phyloP scores from a whole-genome alignment of 2,113 vertebrate species.

The Corythornis vintsioides region DNA sequence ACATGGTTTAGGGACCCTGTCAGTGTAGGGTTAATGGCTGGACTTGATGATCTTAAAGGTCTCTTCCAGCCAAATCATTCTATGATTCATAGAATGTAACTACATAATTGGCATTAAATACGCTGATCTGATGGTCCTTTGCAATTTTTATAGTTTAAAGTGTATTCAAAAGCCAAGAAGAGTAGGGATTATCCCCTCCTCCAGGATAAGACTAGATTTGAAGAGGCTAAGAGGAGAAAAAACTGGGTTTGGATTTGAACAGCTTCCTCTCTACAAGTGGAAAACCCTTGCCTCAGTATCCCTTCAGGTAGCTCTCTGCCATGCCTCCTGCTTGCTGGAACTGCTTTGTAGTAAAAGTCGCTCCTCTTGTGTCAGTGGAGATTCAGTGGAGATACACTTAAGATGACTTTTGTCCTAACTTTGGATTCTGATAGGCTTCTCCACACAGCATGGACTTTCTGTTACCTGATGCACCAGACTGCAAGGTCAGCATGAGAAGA shows the following conservation, averaged over 20 bases:
- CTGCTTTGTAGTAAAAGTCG: not conserved
- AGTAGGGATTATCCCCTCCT: not conserved
- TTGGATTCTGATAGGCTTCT: not conserved
- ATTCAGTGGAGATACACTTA: no score
- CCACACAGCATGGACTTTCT: accelerated
- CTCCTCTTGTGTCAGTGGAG: not conserved
- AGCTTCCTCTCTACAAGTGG: no score
- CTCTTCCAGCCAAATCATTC: no score
- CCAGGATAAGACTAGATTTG: not conserved
- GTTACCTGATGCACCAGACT: not conserved
- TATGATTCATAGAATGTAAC: not conserved
- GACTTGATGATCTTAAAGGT: no score
- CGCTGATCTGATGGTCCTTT: not conserved
- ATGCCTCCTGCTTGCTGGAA: not conserved
- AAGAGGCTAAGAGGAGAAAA: not conserved
- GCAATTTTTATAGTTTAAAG: not conserved
- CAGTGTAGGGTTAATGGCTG: no score
- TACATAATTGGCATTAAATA: not conserved
- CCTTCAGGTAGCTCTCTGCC: not conserved
- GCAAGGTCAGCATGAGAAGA: not conserved
- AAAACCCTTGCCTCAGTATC: no score
- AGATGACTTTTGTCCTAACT: not conserved
- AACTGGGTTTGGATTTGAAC: not conserved
- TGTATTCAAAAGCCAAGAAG: not conserved
- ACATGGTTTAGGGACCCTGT: no score